These are phyloP conservation scores for Psittacula echo DNA, from an alignment of 2,797 vertebrate species.

Conservation along the genomic window DNA sequence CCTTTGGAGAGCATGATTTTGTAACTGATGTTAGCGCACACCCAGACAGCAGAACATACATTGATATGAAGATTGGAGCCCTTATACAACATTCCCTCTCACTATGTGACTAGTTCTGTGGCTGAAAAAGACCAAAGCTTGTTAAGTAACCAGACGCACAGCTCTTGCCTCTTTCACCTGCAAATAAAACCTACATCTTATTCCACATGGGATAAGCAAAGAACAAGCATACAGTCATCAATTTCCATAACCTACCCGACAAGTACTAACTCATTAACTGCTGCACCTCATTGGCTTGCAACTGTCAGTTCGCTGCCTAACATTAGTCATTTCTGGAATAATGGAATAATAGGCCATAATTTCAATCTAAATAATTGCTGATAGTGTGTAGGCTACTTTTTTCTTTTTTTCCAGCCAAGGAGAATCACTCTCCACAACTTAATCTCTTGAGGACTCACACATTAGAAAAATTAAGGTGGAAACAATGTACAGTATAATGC, in stretches of 20 bases:
- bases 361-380: neutral
- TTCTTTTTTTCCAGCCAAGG: neutral
- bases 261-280: neutral
- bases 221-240: rapidly evolving
- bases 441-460: neutral
- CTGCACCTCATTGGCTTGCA: neutral
- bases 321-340: neutral
- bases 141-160: neutral
- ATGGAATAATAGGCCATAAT: neutral
- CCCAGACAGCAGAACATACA: neutral
- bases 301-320: neutral
- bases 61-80: rapidly evolving
- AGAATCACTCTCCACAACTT: neutral
- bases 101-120: neutral
- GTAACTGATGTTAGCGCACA: neutral
- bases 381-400: neutral
- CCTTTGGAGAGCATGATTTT: neutral
- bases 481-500: neutral
- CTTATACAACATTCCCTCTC: neutral
- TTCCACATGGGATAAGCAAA: neutral
- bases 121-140: neutral
- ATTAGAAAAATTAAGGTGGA: conserved; percentile 21
- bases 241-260: neutral
- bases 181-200: neutral
- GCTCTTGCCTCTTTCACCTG: neutral